phyloP scores from a whole-genome alignment of 2,888 invertebrate genomes.

The Alloplasta piceator region DNA sequence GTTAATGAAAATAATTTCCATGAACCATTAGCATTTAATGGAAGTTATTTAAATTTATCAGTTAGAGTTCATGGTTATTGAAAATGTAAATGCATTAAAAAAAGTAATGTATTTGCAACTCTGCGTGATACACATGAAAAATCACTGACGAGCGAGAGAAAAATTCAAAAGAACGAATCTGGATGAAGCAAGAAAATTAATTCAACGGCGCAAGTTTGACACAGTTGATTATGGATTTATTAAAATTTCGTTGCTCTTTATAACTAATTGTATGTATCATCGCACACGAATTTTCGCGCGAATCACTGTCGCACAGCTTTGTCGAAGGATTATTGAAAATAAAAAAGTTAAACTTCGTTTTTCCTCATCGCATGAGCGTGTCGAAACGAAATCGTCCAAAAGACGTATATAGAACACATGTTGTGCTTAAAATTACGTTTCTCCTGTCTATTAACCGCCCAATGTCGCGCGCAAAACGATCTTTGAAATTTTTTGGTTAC shows the following conservation, averaged over 20 bases:
- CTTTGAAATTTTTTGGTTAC: neutral
- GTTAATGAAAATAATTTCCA: too few species aligned
- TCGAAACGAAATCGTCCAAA: too few species aligned
- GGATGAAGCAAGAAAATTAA: neutral
- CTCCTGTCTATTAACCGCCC: neutral
- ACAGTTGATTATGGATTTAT: slow-evolving; percentile 51
- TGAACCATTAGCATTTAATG: too few species aligned
- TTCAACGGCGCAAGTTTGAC: neutral
- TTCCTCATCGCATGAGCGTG: too few species aligned
- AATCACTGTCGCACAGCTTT: slow-evolving; percentile 40
- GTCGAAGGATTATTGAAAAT: slow-evolving; percentile 51
- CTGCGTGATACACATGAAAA: neutral
- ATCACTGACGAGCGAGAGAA: neutral
- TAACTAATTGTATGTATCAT: slow-evolving; percentile 36
- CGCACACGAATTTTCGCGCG: slow-evolving; percentile 33
- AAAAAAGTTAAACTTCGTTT: slow-evolving; percentile 38
- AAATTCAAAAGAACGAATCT: neutral
- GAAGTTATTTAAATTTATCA: too few species aligned
- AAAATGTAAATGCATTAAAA: too few species aligned
- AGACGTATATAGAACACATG: slow-evolving; percentile 52
- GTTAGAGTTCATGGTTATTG: too few species aligned
- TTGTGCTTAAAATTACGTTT: slow-evolving; percentile 61
- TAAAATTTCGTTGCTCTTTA: slow-evolving; percentile 57
- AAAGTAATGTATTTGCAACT: too few species aligned
- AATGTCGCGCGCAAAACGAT: neutral